phyloP scores from a whole-genome alignment of 2,113 vertebrate species.

The Ailuropoda melanoleuca region DNA sequence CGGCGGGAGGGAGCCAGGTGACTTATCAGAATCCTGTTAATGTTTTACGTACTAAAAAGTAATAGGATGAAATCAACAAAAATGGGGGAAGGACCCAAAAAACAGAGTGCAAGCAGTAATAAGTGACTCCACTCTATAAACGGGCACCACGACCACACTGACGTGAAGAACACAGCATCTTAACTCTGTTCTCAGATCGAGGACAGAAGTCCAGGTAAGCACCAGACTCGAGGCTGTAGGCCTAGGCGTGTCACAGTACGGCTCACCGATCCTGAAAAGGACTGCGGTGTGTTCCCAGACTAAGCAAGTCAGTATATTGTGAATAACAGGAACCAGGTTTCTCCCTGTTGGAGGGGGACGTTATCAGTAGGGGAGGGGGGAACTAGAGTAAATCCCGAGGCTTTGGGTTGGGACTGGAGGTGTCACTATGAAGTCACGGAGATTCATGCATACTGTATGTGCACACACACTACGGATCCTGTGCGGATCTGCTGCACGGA shows the following conservation, averaged over 20 bases:
- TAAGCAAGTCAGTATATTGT: background rate
- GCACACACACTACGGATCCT: rapidly evolving
- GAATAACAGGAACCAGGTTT: background rate
- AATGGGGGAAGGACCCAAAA: background rate
- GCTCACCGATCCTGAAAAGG: no score
- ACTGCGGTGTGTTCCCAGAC: background rate
- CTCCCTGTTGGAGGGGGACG: background rate
- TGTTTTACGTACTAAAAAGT: background rate
- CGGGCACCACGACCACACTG: background rate
- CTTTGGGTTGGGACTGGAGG: background rate
- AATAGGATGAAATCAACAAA: background rate
- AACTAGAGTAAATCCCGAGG: background rate
- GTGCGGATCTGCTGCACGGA: rapidly evolving
- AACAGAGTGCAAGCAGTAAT: background rate
- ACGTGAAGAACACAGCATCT: background rate
- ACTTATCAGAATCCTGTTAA: background rate
- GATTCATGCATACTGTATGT: rapidly evolving
- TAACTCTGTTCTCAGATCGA: background rate
- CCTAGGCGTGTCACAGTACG: no score
- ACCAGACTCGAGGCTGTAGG: no score
- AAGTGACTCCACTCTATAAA: background rate
- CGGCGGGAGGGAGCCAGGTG: background rate
- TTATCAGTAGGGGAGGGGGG: no score
- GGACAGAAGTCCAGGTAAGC: background rate
- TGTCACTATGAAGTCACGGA: background rate